phyloP scores from a whole-genome alignment of 1,140 invertebrate species.

The Platyura marginata region DNA sequence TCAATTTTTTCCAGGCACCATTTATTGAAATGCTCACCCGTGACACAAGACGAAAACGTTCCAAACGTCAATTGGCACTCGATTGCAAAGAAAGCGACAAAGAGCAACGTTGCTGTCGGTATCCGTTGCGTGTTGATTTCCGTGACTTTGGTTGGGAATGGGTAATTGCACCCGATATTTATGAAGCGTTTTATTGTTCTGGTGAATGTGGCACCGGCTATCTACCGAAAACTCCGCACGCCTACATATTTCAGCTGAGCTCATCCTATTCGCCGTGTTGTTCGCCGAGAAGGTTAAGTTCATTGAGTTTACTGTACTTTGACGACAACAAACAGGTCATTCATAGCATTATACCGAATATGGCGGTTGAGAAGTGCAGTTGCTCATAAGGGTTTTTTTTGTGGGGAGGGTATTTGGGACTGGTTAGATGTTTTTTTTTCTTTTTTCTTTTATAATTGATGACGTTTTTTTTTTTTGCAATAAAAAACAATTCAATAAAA shows the following conservation, averaged over 20 bases:
- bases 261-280: constrained; percentile 65
- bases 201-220: constrained; percentile 86
- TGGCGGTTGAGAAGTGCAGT: constrained; percentile 85
- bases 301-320: constrained; percentile 86
- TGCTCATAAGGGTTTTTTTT: constrained; percentile 49
- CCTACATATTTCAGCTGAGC: constrained; percentile 72
- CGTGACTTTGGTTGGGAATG: constrained; percentile 95
- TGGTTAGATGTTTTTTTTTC: constrained; percentile 1
- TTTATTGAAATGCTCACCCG: constrained; percentile 60
- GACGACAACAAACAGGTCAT: constrained; percentile 76
- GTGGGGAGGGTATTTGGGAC: too few relatives aligned
- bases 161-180: constrained; percentile 90
- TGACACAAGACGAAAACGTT: constrained; percentile 37
- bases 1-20: constrained; percentile 26
- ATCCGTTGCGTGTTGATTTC: constrained; percentile 88
- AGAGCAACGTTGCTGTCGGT: constrained; percentile 72
- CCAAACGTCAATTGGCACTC: constrained; percentile 36
- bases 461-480: too few relatives aligned
- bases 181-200: constrained; percentile 91
- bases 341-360: constrained; percentile 71
- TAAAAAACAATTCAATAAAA: too few relatives aligned
- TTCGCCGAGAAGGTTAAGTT: constrained; percentile 69
- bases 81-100: constrained; percentile 26
- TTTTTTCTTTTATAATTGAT: too few relatives aligned
- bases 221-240: constrained; percentile 80